A percentile compares a stretch with the other conserved stretches of the same genome.
Evolutionary conservation across 2,797 vertebrate species (phyloP).

Genomic region (Lepus townsendii): DNA sequence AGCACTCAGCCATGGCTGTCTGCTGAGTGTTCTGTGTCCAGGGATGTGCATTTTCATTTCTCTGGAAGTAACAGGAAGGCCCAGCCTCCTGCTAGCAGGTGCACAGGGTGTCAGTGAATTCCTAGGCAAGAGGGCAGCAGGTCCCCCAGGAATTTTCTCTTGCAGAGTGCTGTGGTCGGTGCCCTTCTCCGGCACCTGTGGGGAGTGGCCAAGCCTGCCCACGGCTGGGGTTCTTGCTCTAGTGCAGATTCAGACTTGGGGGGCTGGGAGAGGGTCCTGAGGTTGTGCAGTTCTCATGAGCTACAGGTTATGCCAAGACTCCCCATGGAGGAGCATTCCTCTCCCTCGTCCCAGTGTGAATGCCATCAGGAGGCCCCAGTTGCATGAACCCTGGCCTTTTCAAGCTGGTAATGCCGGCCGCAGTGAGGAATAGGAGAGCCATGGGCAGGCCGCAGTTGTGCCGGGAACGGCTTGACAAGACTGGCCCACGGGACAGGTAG

Average conservation of each 20-base stretch:
- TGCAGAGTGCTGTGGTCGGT: not conserved
- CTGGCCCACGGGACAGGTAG: not conserved
- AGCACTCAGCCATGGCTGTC: not conserved
- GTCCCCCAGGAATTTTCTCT: not conserved
- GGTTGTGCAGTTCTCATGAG: not conserved
- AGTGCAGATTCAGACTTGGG: not conserved
- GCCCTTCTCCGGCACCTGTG: not conserved
- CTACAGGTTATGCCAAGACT: not conserved
- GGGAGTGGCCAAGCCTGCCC: not conserved
- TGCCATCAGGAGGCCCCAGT: not conserved
- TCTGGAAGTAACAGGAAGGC: not conserved
- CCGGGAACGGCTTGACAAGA: not conserved
- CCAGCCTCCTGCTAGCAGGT: not conserved
- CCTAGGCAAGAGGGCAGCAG: not conserved
- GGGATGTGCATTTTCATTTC: not conserved
- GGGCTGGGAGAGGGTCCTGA: not conserved
- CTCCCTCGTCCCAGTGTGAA: rapidly evolving
- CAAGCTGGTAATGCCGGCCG: not conserved
- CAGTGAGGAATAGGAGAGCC: not conserved
- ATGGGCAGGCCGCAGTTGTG: not conserved
- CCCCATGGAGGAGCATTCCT: rapidly evolving
- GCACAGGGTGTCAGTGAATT: not conserved
- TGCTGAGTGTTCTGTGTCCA: not conserved
- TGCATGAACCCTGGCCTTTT: not conserved
- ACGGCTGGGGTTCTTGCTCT: not conserved